These are phyloP conservation scores for Cydia strobilella DNA, from an alignment of 1,140 invertebrate genomes.

Conservation along the genomic window DNA sequence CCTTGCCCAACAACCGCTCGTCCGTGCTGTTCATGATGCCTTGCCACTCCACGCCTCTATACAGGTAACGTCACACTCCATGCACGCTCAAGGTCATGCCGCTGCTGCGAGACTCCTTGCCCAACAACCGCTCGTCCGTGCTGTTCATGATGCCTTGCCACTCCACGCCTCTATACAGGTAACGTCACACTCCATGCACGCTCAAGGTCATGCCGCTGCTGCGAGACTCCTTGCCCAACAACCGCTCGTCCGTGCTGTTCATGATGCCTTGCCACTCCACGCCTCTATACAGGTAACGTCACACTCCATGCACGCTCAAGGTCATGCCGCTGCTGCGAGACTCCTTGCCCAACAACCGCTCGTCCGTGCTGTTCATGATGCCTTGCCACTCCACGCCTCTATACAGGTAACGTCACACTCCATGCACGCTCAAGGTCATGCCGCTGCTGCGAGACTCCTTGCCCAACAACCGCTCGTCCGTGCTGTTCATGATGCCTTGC, in stretches of 20 bases:
- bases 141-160: slow-evolving; percentile 98
- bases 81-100: slow-evolving; percentile 88
- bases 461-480: slow-evolving; percentile 77
- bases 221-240: slow-evolving; percentile 76
- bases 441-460: slow-evolving; percentile 82
- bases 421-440: slow-evolving; percentile 89
- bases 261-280: slow-evolving; percentile 97
- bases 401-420: no score
- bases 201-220: slow-evolving; percentile 88
- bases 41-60: slow-evolving; percentile 96
- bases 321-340: slow-evolving; percentile 86
- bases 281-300: no score
- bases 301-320: slow-evolving; percentile 86
- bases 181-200: no score
- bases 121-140: slow-evolving; percentile 81
- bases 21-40: slow-evolving; percentile 94
- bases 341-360: slow-evolving; percentile 77
- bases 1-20: slow-evolving; percentile 78
- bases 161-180: no score
- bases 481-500: slow-evolving; percentile 96
- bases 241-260: slow-evolving; percentile 86
- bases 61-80: no score
- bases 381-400: slow-evolving; percentile 97
- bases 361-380: slow-evolving; percentile 91
- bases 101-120: slow-evolving; percentile 81